Evolutionary conservation across 2,797 vertebrate species (phyloP).

Genomic region (Dipus sagitta): DNA sequence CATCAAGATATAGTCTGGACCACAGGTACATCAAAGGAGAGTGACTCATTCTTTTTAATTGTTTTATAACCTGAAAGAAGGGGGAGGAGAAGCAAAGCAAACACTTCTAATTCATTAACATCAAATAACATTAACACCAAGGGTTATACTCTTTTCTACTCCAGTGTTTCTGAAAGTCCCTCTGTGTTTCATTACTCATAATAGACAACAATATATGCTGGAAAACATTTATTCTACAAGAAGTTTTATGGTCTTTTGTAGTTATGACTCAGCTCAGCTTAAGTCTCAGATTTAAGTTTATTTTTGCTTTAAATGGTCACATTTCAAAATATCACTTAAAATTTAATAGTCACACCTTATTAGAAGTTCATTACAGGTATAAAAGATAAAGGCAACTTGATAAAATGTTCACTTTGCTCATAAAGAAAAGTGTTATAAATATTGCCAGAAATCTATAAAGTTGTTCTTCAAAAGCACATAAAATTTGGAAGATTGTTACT

Average conservation of each 20-base stretch:
- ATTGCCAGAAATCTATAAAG: neutral
- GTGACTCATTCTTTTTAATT: neutral
- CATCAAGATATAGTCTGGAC: neutral
- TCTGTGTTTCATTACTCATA: neutral
- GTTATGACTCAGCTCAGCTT: neutral
- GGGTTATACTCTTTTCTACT: neutral
- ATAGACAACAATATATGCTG: neutral
- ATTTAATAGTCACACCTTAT: neutral
- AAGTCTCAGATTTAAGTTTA: slow-evolving; percentile 22
- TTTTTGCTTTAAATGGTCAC: slow-evolving; percentile 42
- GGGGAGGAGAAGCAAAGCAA: neutral
- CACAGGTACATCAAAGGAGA: neutral
- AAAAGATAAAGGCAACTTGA: neutral
- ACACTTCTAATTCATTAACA: neutral
- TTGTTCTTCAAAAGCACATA: neutral
- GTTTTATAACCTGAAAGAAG: neutral
- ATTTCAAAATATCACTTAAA: slow-evolving; percentile 58
- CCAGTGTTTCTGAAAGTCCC: neutral
- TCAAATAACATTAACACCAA: neutral
- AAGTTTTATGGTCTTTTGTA: neutral
- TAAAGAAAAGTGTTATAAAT: neutral
- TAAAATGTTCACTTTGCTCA: neutral
- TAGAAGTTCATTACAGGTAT: neutral
- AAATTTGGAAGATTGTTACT: neutral
- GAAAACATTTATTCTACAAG: neutral